These are phyloP conservation scores for Megalops atlanticus DNA, from an alignment of 2,113 vertebrate genomes.

Conservation along the genomic window DNA sequence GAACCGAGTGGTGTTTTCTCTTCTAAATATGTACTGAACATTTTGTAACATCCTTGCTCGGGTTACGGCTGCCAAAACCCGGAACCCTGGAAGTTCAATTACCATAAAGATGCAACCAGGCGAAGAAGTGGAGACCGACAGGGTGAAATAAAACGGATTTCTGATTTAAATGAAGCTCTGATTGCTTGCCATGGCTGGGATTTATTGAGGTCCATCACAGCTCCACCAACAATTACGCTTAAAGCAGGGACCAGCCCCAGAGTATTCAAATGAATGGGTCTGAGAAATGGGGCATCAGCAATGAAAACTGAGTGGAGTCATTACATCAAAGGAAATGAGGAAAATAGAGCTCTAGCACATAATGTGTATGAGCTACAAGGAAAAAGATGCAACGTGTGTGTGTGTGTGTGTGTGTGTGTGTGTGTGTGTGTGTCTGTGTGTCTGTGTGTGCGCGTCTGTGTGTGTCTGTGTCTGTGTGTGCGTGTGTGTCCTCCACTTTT, in stretches of 20 bases:
- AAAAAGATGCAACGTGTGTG: not conserved
- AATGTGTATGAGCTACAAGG: too few relatives aligned
- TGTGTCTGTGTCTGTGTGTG: not conserved
- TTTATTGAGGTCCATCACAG: not conserved
- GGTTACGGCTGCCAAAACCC: not conserved
- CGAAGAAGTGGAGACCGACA: not conserved
- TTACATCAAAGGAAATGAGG: not conserved
- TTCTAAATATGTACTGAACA: not conserved
- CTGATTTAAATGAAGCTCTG: not conserved
- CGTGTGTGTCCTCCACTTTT: too few relatives aligned
- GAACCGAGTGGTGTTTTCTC: conserved; percentile 26
- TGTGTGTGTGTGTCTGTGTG: not conserved
- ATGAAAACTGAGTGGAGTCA: not conserved
- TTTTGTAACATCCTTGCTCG: not conserved
- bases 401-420: not conserved
- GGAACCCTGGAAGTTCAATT: not conserved
- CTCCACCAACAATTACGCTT: not conserved
- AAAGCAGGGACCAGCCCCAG: not conserved
- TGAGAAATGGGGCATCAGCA: not conserved
- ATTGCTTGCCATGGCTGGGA: not conserved
- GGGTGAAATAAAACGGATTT: not conserved
- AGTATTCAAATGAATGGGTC: not conserved
- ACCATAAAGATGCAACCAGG: not conserved
- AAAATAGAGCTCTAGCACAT: too few relatives aligned
- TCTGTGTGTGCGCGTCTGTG: not conserved